Percentiles rank a stretch among this genome's conserved stretches.
Conservation (phyloP, 1,140 invertebrate species). For the Littorina saxatilis region DNA sequence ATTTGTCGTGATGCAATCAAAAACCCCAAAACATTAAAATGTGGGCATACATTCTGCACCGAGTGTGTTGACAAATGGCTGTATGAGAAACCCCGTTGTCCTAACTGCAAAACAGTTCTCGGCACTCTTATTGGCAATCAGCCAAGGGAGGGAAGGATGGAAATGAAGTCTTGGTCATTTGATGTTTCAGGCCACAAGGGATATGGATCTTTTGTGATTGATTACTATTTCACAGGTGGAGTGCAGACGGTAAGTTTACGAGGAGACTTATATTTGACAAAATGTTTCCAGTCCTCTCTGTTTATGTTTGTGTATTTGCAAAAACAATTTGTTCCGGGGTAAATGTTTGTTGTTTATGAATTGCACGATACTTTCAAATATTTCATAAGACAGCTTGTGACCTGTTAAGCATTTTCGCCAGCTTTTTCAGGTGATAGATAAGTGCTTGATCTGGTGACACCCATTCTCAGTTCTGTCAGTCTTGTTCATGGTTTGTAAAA, state of each 20-base stretch:
- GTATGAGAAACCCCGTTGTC: conserved; percentile 58
- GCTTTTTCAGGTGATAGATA: too few relatives aligned
- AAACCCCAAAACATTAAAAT: conserved; percentile 51
- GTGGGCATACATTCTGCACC: conserved; percentile 58
- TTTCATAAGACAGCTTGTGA: too few relatives aligned
- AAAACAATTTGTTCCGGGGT: too few relatives aligned
- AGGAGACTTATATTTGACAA: neutral
- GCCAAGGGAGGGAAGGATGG: conserved; percentile 56
- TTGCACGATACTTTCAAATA: too few relatives aligned
- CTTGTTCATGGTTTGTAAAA: too few relatives aligned
- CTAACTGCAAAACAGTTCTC: conserved; percentile 61
- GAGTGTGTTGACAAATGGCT: conserved; percentile 56
- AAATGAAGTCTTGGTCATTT: neutral
- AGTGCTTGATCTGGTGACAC: too few relatives aligned
- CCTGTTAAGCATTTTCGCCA: too few relatives aligned
- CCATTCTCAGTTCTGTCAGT: too few relatives aligned
- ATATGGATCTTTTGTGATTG: conserved; percentile 51
- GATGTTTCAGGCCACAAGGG: conserved; percentile 52
- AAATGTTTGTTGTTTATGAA: too few relatives aligned
- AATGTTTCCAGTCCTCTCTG: too few relatives aligned
- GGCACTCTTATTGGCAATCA: conserved; percentile 62
- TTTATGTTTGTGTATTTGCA: too few relatives aligned
- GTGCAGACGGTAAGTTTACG: conserved; percentile 62
- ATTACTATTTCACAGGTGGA: conserved; percentile 59
- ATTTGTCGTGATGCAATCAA: conserved; percentile 58